These are phyloP conservation scores for Diacarnus erythraeanus DNA, from an alignment of 37 sponge, comb jelly and placozoan genomes.

Conservation along the genomic window DNA sequence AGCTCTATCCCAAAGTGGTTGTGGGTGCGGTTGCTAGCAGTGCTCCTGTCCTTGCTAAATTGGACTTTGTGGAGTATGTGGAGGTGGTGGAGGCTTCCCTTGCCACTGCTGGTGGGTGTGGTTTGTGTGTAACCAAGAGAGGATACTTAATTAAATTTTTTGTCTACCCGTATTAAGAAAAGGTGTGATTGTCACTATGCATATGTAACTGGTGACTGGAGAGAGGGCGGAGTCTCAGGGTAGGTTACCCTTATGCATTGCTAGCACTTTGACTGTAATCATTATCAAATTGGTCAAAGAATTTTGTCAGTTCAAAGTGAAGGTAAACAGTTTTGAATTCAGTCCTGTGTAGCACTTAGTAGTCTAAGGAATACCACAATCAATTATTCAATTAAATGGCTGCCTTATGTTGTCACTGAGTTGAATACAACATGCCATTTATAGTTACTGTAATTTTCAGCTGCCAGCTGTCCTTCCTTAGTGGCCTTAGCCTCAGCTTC, in stretches of 20 bases:
- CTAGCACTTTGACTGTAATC: too few species aligned
- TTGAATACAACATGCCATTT: background rate
- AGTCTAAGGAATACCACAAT: too few species aligned
- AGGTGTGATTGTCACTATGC: too few species aligned
- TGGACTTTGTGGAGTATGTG: conserved; percentile 76
- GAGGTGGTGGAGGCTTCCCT: conserved; percentile 81
- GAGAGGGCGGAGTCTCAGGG: background rate
- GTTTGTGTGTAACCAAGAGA: conserved; percentile 19
- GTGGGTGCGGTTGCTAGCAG: conserved; percentile 83
- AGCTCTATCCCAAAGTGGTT: conserved; percentile 71
- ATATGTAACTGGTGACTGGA: too few species aligned
- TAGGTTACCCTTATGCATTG: background rate
- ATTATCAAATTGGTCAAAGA: too few species aligned
- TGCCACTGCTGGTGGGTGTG: conserved; percentile 36
- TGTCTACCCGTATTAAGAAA: too few species aligned
- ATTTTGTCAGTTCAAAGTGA: too few species aligned
- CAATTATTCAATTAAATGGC: background rate
- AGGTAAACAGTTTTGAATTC: too few species aligned
- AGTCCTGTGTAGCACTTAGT: too few species aligned
- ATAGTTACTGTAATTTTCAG: background rate
- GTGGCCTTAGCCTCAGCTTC: background rate
- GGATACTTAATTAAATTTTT: too few species aligned
- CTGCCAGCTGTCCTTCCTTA: background rate
- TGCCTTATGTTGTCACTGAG: background rate
- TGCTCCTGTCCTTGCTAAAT: conserved; percentile 72